Evolutionary conservation across 1,140 invertebrate genomes (phyloP), one percentile per base, ranked within the genome.

Genomic region (Plodia interpunctella): DNA sequence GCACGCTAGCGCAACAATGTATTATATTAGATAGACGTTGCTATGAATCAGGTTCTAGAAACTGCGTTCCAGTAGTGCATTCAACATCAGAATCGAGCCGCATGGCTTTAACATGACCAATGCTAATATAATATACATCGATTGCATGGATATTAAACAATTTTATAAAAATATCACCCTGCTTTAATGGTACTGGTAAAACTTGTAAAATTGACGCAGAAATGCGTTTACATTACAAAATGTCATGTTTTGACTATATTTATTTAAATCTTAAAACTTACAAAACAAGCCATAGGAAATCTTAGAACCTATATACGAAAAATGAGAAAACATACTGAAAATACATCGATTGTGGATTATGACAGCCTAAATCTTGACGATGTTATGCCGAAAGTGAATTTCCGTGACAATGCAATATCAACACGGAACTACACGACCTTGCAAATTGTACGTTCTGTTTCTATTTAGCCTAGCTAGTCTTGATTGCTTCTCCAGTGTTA

Each of bases 31-130:
- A 44, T 13, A 44, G 5, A n/a, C 15, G 38, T 44, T 2, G 38
- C 38, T 15, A 17, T 44, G 38, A 44, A n/a, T 44, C 38, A 44
- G 38, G 5, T 44, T 44, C 38, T 44, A 44, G 38, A 44, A 44
- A n/a, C 13, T 44, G n/a, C 38, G 38, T 15, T 44, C 38, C n/a
- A 5, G 15, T 44, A 44, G 1, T 44, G 9, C 38, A 44, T 10
- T 17, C 21, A 25, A 25, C 21, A 25, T 25, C 2, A 2, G 6
- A 15, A 4, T 17, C 38, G n/a, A 5, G 38, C 38, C 15, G 13
- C n/a, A 15, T 15, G 38, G n/a, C n/a, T n/a, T n/a, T n/a, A n/a
- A 44, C 13, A 17, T 44, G 32, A 35, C 32, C 10, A 44, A 44
- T 1, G 13, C 10, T 44, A 44, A 15, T 10, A 32, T 5, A 28